A percentile compares a stretch with the other conserved stretches of the same genome.
Evolutionary conservation across 2,797 vertebrate genomes (phyloP).

Genomic region (Falco peregrinus): DNA sequence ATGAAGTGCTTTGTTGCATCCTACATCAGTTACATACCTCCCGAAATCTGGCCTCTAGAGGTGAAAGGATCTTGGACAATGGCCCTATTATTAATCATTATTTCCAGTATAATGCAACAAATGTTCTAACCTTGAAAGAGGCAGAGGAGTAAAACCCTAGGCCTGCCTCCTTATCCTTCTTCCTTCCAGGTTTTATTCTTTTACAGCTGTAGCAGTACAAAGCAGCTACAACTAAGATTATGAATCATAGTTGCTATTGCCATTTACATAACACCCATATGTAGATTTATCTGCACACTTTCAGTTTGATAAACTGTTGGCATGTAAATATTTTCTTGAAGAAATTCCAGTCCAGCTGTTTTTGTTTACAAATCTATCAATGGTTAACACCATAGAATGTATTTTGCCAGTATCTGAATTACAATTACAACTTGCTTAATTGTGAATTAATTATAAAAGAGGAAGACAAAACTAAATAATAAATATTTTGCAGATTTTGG

Average conservation of each 20-base stretch:
- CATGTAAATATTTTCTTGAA: conserved; percentile 82
- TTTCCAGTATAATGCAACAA: conserved; percentile 34
- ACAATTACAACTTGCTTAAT: conserved; percentile 77
- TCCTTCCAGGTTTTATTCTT: conserved; percentile 71
- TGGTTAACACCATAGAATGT: conserved; percentile 74
- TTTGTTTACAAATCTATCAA: conserved; percentile 84
- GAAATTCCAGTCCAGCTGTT: conserved; percentile 83
- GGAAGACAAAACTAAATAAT: conserved; percentile 65
- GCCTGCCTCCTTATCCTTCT: conserved; percentile 52
- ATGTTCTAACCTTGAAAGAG: conserved; percentile 50
- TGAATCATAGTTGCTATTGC: conserved; percentile 69
- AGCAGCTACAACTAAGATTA: conserved; percentile 48
- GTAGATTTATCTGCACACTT: conserved; percentile 79
- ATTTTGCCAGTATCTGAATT: conserved; percentile 75
- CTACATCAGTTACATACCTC: background rate
- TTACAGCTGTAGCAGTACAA: conserved; percentile 71
- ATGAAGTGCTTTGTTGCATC: background rate
- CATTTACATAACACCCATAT: conserved; percentile 75
- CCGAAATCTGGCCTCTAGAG: conserved; percentile 1
- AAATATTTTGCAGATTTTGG: conserved; percentile 73
- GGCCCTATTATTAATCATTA: background rate
- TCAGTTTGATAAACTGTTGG: conserved; percentile 81
- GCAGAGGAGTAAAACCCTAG: conserved; percentile 31
- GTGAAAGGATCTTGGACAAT: conserved; percentile 26
- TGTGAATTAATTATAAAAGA: conserved; percentile 78